phyloP scores from a whole-genome alignment of 2,888 invertebrate genomes.

The Drosophila rellima region DNA sequence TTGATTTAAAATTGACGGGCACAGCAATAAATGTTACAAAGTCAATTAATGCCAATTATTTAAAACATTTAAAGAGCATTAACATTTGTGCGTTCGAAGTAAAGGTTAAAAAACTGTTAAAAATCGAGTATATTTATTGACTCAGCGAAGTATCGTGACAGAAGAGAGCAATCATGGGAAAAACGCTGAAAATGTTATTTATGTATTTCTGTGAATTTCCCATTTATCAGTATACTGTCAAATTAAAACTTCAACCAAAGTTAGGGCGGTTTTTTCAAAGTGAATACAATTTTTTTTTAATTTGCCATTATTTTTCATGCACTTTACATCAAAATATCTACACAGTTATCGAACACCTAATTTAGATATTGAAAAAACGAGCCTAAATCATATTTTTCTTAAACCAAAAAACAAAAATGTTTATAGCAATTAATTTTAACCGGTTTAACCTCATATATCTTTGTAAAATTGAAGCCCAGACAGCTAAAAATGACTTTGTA shows the following conservation, averaged over 20 bases:
- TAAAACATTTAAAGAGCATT: constrained; percentile 6
- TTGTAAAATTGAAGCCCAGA: not conserved
- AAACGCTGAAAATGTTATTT: not conserved
- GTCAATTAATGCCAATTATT: constrained; percentile 15
- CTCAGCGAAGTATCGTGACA: not conserved
- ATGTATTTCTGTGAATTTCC: too few species aligned
- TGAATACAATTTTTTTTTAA: too few species aligned
- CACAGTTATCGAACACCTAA: too few species aligned
- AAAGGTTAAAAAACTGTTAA: constrained; percentile 12
- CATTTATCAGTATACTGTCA: too few species aligned
- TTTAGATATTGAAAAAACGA: too few species aligned
- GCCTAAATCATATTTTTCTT: not conserved
- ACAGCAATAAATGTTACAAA: constrained; percentile 4
- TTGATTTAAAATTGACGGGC: not conserved
- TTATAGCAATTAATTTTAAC: not conserved
- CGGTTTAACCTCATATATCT: constrained; percentile 1
- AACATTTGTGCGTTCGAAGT: constrained; percentile 5
- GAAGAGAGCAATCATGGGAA: not conserved
- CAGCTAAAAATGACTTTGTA: constrained; percentile 6
- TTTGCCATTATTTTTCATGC: too few species aligned
- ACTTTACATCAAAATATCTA: too few species aligned
- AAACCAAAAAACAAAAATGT: not conserved
- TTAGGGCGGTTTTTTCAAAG: too few species aligned
- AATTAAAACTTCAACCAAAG: too few species aligned
- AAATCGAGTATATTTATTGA: not conserved